These are phyloP conservation scores for Apteryx owenii DNA, from an alignment of 2,113 vertebrate genomes.

Conservation along the genomic window DNA sequence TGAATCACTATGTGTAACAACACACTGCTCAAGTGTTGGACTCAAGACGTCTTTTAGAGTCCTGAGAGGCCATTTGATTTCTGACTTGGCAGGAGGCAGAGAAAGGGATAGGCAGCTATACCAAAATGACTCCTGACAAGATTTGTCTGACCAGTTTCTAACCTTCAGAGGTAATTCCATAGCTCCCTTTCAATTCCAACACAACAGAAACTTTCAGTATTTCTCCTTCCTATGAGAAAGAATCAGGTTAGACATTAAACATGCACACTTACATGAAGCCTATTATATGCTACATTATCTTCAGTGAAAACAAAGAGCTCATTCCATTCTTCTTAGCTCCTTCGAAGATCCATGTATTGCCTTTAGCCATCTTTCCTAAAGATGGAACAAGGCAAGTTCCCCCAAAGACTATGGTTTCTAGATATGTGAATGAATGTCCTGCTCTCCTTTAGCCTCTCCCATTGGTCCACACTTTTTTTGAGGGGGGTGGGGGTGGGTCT, in stretches of 20 bases:
- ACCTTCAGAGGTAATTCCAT: background rate
- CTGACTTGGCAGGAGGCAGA: background rate
- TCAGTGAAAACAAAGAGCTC: background rate
- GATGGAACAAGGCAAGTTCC: background rate
- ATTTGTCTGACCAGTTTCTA: background rate
- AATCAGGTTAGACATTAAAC: background rate
- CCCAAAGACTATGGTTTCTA: background rate
- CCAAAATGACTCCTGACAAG: too few relatives aligned
- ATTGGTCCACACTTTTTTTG: background rate
- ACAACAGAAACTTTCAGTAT: background rate
- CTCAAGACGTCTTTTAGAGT: background rate
- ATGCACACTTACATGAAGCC: background rate
- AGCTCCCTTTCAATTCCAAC: background rate
- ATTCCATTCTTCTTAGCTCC: background rate
- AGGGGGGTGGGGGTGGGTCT: too few relatives aligned
- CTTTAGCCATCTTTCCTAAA: background rate
- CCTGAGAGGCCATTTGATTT: background rate
- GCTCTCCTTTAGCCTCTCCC: background rate
- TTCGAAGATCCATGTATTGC: accelerated
- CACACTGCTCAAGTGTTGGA: background rate
- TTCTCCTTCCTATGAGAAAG: background rate
- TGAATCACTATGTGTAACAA: background rate
- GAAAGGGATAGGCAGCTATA: background rate
- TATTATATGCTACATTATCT: background rate
- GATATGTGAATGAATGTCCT: background rate